Percentiles rank a stretch among this genome's conserved stretches.
These are phyloP conservation scores for Thereva nobilitata DNA, from an alignment of 2,888 invertebrate genomes.

Conservation along the genomic window DNA sequence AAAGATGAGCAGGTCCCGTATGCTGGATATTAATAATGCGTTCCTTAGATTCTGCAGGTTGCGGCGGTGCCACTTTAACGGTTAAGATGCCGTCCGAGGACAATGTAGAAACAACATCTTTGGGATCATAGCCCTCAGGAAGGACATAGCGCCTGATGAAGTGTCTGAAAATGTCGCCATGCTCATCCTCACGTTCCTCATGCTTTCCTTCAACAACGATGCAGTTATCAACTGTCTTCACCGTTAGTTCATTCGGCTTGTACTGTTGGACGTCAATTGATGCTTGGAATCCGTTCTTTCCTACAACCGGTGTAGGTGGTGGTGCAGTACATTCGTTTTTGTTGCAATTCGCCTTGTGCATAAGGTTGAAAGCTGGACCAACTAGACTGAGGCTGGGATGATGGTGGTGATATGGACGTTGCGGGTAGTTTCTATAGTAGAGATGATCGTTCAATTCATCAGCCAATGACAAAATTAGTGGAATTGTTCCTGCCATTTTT, in stretches of 20 bases:
- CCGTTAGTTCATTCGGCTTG: conserved; percentile 75
- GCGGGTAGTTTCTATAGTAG: too few relatives aligned
- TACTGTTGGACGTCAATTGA: conserved; percentile 79
- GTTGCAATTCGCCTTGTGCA: too few relatives aligned
- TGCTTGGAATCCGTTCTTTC: conserved; percentile 72
- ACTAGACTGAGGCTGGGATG: too few relatives aligned
- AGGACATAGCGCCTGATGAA: conserved; percentile 75
- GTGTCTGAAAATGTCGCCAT: conserved; percentile 75
- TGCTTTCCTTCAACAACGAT: conserved; percentile 79
- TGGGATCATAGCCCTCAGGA: conserved; percentile 75
- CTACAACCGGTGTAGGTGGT: conserved; percentile 44
- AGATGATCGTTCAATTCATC: conserved; percentile 47
- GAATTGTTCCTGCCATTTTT: conserved; percentile 50
- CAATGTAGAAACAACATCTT: conserved; percentile 72
- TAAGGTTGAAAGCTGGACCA: too few relatives aligned
- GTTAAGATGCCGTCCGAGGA: conserved; percentile 76
- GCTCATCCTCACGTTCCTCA: conserved; percentile 74
- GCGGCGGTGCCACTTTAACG: conserved; percentile 67
- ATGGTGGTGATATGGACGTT: too few relatives aligned
- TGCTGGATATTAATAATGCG: conserved; percentile 65
- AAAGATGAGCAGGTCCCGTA: conserved; percentile 64
- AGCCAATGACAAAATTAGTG: conserved; percentile 55
- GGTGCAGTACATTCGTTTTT: too few relatives aligned
- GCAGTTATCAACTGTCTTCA: conserved; percentile 74
- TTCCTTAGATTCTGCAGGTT: conserved; percentile 56